phyloP scores from a whole-genome alignment of 2,888 invertebrate genomes.

The Archips xylosteana region DNA sequence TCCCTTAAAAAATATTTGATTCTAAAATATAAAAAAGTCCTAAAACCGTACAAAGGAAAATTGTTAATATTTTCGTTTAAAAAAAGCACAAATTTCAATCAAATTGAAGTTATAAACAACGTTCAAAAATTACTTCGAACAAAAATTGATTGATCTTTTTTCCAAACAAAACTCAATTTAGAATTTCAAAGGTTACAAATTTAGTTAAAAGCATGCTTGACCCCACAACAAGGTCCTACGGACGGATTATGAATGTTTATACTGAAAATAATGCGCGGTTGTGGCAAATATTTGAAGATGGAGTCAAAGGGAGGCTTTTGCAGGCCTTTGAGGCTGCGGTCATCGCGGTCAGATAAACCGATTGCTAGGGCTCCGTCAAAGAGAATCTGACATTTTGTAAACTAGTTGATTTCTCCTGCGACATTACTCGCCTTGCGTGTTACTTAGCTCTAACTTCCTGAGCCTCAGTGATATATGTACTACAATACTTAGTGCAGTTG shows the following conservation, averaged over 20 bases:
- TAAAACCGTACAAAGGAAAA: too few species aligned
- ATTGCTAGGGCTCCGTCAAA: conserved; percentile 57
- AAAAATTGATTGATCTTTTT: background rate
- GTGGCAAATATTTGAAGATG: conserved; percentile 83
- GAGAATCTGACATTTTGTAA: conserved; percentile 35
- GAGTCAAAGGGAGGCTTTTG: conserved; percentile 81
- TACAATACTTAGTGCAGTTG: too few species aligned
- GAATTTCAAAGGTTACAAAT: conserved; percentile 20
- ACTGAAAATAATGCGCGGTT: conserved; percentile 81
- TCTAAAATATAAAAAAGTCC: too few species aligned
- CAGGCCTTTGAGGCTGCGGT: conserved; percentile 64
- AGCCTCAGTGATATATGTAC: too few species aligned
- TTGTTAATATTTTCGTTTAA: background rate
- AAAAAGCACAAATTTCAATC: background rate
- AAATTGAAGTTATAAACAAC: background rate
- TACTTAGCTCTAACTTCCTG: too few species aligned
- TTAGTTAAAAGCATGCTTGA: conserved; percentile 32
- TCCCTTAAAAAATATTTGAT: too few species aligned
- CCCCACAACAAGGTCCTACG: conserved; percentile 47
- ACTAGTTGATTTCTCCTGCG: background rate
- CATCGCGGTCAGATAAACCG: conserved; percentile 80
- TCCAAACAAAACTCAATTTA: conserved; percentile 6
- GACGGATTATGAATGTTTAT: conserved; percentile 81
- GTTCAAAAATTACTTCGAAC: background rate
- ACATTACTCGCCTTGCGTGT: conserved; percentile 3